Evolutionary conservation across 2,113 vertebrate species (phyloP).

Genomic region (Antechinus flavipes): DNA sequence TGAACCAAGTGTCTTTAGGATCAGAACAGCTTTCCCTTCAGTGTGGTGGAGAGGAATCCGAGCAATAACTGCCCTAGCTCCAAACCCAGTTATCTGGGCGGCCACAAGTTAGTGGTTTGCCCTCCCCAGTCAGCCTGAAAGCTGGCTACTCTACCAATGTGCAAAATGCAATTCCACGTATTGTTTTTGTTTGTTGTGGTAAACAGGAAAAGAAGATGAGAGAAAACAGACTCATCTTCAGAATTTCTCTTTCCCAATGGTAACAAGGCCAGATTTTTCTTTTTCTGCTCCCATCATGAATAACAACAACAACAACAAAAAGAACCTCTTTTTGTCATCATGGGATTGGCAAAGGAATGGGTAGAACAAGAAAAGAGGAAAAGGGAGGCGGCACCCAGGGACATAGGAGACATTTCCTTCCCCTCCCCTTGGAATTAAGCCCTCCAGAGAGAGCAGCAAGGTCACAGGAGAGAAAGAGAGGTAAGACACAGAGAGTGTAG

Average conservation of each 20-base stretch:
- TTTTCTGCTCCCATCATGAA: not conserved
- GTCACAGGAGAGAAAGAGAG: not conserved
- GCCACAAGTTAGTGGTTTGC: conserved; percentile 19
- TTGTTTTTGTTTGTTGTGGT: conserved; percentile 43
- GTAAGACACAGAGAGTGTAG: not conserved
- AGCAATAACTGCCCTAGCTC: not conserved
- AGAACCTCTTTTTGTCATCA: not conserved
- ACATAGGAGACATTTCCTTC: not conserved
- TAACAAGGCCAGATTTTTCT: not conserved
- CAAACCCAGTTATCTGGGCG: not conserved
- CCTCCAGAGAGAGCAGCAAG: not conserved
- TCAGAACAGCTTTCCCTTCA: not conserved
- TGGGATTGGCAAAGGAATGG: not conserved
- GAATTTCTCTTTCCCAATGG: not conserved
- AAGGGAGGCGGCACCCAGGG: not conserved
- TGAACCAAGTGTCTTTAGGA: not conserved
- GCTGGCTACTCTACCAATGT: not conserved
- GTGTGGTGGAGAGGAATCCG: not conserved
- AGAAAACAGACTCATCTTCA: not conserved
- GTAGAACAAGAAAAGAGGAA: not conserved
- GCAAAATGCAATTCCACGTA: not conserved
- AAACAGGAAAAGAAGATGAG: not conserved
- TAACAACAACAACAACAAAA: not conserved
- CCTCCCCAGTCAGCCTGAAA: conserved; percentile 9
- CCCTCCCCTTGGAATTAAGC: not conserved